Conservation (phyloP, 2,797 vertebrate species). For the Buphagus erythrorhynchus region DNA sequence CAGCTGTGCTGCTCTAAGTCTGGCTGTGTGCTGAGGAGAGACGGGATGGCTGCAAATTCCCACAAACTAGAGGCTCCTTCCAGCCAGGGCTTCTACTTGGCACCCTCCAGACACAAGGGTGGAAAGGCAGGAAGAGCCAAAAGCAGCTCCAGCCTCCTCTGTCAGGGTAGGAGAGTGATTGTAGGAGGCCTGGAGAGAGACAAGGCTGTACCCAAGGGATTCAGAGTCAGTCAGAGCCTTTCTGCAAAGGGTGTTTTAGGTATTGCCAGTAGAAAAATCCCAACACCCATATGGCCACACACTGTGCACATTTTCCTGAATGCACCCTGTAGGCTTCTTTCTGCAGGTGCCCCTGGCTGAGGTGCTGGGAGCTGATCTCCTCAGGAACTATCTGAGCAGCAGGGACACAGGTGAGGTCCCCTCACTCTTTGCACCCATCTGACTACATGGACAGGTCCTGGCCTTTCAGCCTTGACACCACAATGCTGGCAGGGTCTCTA, state of each 20-base stretch:
- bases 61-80: not conserved
- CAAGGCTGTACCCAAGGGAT: not conserved
- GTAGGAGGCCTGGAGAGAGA: not conserved
- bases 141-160: not conserved
- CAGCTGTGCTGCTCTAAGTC: not conserved
- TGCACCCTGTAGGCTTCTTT: not conserved
- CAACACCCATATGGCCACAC: not conserved
- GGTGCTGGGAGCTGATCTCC: not conserved
- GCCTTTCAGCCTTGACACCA: not conserved
- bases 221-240: not conserved
- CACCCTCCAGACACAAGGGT: not conserved
- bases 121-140: not conserved
- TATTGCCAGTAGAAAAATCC: not conserved
- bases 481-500: not conserved
- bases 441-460: fast-evolving
- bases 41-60: not conserved
- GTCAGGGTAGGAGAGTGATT: not conserved
- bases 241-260: not conserved
- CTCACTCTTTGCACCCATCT: not conserved
- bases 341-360: not conserved
- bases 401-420: not conserved
- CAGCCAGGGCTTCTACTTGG: not conserved
- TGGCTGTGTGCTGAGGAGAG: not conserved
- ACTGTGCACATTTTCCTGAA: not conserved
- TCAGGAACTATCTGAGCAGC: fast-evolving